These are phyloP conservation scores for Lasiurus cinereus DNA, from an alignment of 2,113 vertebrate species.

Conservation along the genomic window DNA sequence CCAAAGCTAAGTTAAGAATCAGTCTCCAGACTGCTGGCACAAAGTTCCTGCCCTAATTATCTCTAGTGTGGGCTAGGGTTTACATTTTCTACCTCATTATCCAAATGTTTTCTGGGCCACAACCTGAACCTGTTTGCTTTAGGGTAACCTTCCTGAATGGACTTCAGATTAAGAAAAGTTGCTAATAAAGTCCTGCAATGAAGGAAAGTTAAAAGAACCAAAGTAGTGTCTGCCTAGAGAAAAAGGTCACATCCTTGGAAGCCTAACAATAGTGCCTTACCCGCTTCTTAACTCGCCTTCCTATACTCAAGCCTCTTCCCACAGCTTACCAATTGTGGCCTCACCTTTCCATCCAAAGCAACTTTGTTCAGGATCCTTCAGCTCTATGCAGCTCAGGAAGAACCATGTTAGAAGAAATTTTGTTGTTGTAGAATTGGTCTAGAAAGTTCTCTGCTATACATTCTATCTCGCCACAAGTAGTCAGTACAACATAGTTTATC, in stretches of 20 bases:
- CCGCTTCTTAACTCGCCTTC: not conserved
- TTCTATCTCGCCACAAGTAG: not conserved
- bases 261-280: not conserved
- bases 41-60: not conserved
- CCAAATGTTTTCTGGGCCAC: not conserved
- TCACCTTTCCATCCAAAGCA: not conserved
- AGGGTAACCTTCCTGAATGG: not conserved
- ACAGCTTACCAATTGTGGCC: not conserved
- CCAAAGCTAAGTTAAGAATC: conserved; percentile 1
- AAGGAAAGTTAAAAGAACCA: not conserved
- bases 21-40: not conserved
- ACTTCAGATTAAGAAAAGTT: conserved; percentile 4
- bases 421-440: not conserved
- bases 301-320: not conserved
- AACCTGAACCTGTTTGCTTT: not conserved
- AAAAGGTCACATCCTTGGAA: not conserved
- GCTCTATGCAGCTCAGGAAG: not conserved
- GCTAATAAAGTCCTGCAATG: not conserved
- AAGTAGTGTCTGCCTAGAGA: not conserved
- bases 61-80: not conserved
- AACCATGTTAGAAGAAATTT: conserved; percentile 19
- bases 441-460: conserved; percentile 24
- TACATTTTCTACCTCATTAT: not conserved
- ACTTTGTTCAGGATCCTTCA: conserved; percentile 5
- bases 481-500: not conserved